phyloP scores from a whole-genome alignment of 2,888 invertebrate genomes.

The Phlogophora meticulosa region DNA sequence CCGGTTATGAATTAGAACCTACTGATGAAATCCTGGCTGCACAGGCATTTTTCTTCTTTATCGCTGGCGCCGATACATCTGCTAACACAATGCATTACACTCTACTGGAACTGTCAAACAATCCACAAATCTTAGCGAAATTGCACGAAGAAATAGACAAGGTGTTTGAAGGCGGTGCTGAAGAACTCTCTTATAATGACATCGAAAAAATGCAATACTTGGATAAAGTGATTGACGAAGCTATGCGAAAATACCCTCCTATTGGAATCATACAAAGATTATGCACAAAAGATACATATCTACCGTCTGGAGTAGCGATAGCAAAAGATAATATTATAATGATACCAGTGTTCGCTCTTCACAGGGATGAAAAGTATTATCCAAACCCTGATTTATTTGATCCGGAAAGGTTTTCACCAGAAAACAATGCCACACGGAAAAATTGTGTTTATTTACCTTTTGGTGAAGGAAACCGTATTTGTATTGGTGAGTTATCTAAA shows the following conservation, averaged over 20 bases:
- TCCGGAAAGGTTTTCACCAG: conserved; percentile 85
- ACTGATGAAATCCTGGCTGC: conserved; percentile 81
- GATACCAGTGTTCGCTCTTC: conserved; percentile 76
- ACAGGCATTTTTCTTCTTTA: conserved; percentile 86
- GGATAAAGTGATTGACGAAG: conserved; percentile 81
- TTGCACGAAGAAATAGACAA: conserved; percentile 82
- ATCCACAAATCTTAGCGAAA: conserved; percentile 77
- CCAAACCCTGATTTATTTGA: conserved; percentile 83
- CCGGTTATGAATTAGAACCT: conserved; percentile 74
- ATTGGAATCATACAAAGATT: conserved; percentile 75
- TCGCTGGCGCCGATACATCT: conserved; percentile 86
- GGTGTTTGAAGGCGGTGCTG: conserved; percentile 68
- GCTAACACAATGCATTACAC: conserved; percentile 82
- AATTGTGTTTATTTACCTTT: conserved; percentile 86
- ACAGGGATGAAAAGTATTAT: conserved; percentile 80
- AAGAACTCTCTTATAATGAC: conserved; percentile 76
- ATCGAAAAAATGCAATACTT: conserved; percentile 80
- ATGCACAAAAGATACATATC: conserved; percentile 73
- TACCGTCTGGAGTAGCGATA: conserved; percentile 74
- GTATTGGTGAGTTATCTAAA: conserved; percentile 81
- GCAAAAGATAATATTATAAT: conserved; percentile 69
- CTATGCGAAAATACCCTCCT: conserved; percentile 79
- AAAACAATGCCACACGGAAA: conserved; percentile 67
- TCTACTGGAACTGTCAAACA: conserved; percentile 78
- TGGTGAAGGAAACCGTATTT: conserved; percentile 88